phyloP scores from a whole-genome alignment of 2,113 vertebrate genomes.

The Corvus moneduloides region DNA sequence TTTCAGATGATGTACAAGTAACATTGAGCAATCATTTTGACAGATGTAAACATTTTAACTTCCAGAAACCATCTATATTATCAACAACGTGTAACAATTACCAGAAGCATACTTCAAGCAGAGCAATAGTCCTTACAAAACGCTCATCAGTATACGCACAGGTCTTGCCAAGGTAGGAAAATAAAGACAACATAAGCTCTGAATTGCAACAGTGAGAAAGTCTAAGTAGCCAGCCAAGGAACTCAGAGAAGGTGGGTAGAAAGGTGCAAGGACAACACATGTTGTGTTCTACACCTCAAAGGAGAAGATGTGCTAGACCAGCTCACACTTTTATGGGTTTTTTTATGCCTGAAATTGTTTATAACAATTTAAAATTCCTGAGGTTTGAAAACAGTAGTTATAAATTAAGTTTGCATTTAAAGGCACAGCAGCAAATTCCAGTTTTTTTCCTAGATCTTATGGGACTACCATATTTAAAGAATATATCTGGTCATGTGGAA shows the following conservation, averaged over 20 bases:
- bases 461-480: neutral
- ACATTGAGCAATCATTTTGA: neutral
- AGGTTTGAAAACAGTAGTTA: neutral
- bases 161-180: neutral
- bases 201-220: neutral
- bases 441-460: neutral
- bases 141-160: neutral
- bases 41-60: neutral
- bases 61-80: neutral
- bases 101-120: neutral
- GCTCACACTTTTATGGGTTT: accelerated
- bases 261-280: accelerated
- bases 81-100: neutral
- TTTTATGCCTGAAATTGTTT: neutral
- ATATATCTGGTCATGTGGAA: neutral
- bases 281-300: neutral
- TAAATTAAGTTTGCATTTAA: neutral
- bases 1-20: neutral
- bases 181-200: neutral
- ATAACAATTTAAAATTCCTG: neutral
- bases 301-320: neutral
- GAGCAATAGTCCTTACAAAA: neutral
- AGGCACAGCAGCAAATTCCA: neutral
- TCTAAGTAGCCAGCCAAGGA: neutral
- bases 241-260: neutral